These are phyloP conservation scores for Liasis olivaceus DNA, from an alignment of 2,797 vertebrate species.

Conservation along the genomic window DNA sequence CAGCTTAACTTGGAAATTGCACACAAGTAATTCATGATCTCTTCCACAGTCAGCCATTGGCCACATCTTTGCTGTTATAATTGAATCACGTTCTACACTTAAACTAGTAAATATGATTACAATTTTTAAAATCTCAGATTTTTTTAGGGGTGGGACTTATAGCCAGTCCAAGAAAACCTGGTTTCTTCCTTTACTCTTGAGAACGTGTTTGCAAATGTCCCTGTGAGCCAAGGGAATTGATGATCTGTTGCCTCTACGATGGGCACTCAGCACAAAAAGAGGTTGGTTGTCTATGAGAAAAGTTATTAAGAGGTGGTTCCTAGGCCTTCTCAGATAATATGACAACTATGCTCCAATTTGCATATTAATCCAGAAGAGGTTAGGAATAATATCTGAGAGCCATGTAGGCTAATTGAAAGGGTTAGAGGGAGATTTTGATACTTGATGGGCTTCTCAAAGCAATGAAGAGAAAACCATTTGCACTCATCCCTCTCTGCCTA, in stretches of 20 bases:
- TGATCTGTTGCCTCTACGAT: neutral
- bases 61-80: neutral
- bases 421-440: neutral
- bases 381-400: neutral
- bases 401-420: slow-evolving; percentile 20
- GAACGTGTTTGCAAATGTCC: neutral
- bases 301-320: neutral
- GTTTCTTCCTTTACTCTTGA: neutral
- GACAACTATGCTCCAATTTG: neutral
- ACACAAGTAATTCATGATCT: neutral
- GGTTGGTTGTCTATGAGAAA: neutral
- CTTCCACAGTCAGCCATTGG: neutral
- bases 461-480: slow-evolving; percentile 3
- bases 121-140: neutral
- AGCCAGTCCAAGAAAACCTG: neutral
- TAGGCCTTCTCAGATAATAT: neutral
- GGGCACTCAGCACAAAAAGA: neutral
- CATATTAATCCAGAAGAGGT: neutral
- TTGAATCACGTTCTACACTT: too few species aligned
- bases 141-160: neutral
- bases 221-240: neutral
- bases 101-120: neutral
- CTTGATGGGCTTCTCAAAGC: slow-evolving; percentile 2
- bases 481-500: slow-evolving; percentile 9
- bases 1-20: too few species aligned